Percentiles rank a stretch among this genome's conserved stretches.
phyloP scores from a whole-genome alignment of 92 coral and sea anemone genomes.

The Isaurus tuberculatus region DNA sequence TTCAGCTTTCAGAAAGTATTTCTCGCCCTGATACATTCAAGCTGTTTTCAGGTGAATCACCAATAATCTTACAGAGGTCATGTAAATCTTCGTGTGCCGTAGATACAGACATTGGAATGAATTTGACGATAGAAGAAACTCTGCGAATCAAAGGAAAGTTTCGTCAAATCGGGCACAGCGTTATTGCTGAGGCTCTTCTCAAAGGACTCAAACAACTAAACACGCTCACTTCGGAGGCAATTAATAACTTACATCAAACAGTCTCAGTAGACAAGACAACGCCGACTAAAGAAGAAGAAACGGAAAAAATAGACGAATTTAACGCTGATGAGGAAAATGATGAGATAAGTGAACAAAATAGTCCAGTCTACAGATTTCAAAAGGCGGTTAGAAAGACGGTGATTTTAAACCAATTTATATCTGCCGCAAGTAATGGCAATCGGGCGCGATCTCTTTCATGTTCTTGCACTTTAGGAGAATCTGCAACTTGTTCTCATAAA shows the following conservation, averaged over 20 bases:
- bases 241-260: constrained; percentile 87
- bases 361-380: constrained; percentile 46
- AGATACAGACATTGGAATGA: constrained; percentile 43
- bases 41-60: constrained; percentile 5
- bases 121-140: constrained; percentile 87
- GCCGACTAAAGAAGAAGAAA: constrained; percentile 15
- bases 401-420: constrained; percentile 56
- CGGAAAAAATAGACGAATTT: constrained; percentile 1
- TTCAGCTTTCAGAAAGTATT: background rate
- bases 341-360: background rate
- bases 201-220: constrained; percentile 84
- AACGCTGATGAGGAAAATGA: constrained; percentile 12
- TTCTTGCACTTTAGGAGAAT: background rate
- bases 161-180: constrained; percentile 94
- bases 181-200: constrained; percentile 83
- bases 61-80: background rate
- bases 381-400: constrained; percentile 70
- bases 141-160: constrained; percentile 90
- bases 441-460: constrained; percentile 13
- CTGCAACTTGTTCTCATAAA: background rate
- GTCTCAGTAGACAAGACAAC: constrained; percentile 43
- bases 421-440: background rate
- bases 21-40: constrained; percentile 11
- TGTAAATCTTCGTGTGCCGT: constrained; percentile 5
- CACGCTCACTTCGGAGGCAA: constrained; percentile 79